Conservation (phyloP, 2,888 invertebrate genomes). For the Ptilodon capucinus region DNA sequence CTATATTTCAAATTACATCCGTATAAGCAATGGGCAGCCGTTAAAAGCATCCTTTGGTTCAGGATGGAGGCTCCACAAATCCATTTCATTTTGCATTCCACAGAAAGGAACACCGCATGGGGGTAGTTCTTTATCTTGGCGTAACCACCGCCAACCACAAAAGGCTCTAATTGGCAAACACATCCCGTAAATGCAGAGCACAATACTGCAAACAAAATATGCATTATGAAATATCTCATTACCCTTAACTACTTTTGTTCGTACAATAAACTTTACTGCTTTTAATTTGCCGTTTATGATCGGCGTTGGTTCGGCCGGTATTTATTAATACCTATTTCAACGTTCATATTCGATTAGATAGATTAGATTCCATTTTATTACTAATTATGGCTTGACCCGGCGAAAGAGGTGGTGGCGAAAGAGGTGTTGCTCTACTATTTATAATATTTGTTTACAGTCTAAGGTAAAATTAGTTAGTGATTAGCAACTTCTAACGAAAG, state of each 20-base stretch:
- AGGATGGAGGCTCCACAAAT: conserved; percentile 38
- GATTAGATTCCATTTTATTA: conserved; percentile 11
- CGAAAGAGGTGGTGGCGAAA: too few species aligned
- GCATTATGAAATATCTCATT: background rate
- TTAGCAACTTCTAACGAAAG: too few species aligned
- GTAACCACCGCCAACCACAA: conserved; percentile 26
- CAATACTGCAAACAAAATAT: conserved; percentile 1
- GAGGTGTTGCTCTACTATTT: too few species aligned
- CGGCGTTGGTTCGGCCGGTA: background rate
- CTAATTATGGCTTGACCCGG: background rate
- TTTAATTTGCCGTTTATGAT: conserved; percentile 22
- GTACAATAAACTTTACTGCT: conserved; percentile 8
- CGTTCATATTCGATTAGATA: conserved; percentile 8
- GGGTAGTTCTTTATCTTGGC: conserved; percentile 17
- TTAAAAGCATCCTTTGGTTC: conserved; percentile 34
- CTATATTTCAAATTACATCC: conserved; percentile 5
- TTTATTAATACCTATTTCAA: conserved; percentile 12
- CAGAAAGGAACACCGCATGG: conserved; percentile 21
- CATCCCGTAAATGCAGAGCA: conserved; percentile 1
- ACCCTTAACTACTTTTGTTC: background rate
- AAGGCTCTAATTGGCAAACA: conserved; percentile 17
- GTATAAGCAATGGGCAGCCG: conserved; percentile 37
- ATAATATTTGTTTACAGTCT: too few species aligned
- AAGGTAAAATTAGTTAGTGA: too few species aligned
- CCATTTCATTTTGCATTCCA: conserved; percentile 11